Percentiles rank a stretch among this genome's conserved stretches.
phyloP scores from a whole-genome alignment of 1,140 invertebrate genomes.

The Drosophila sulfurigaster region DNA sequence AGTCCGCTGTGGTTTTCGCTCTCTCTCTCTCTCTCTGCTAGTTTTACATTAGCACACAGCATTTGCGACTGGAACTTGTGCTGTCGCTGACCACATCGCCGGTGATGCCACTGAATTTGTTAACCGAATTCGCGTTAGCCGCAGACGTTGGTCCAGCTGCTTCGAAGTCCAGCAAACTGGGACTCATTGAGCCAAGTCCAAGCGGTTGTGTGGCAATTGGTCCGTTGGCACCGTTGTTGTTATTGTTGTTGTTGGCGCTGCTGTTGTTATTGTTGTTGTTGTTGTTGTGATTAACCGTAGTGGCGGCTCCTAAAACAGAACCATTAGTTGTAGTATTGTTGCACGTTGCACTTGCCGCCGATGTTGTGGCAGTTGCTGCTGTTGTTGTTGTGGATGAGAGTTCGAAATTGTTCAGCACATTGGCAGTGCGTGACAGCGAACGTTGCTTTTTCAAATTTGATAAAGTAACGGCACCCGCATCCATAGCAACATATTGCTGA shows the following conservation, averaged over 20 bases:
- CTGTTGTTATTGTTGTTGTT: constrained; percentile 71
- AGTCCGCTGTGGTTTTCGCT: constrained; percentile 9
- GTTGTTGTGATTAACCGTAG: constrained; percentile 59
- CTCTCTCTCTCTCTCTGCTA: neutral
- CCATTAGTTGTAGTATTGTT: constrained; percentile 74
- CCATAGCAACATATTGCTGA: constrained; percentile 73
- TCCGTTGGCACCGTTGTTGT: constrained; percentile 51
- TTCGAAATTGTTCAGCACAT: constrained; percentile 76
- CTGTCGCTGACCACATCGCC: constrained; percentile 89
- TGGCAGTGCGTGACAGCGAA: constrained; percentile 91
- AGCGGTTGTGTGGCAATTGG: constrained; percentile 65
- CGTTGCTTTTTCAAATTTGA: constrained; percentile 96
- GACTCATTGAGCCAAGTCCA: constrained; percentile 62
- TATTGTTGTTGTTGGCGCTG: constrained; percentile 62
- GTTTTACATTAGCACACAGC: constrained; percentile 86
- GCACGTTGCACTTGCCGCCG: constrained; percentile 47
- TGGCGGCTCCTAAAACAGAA: constrained; percentile 81
- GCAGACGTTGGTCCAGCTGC: constrained; percentile 46
- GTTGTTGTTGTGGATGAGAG: constrained; percentile 57
- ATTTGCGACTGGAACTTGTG: constrained; percentile 87
- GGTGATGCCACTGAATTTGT: constrained; percentile 88
- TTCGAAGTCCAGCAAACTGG: constrained; percentile 69
- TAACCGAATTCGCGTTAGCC: constrained; percentile 67
- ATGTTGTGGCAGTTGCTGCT: constrained; percentile 9
- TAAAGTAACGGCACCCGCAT: constrained; percentile 87